A percentile compares a stretch with the other conserved stretches of the same genome.
These are phyloP conservation scores for Meloidogyne exigua DNA, from an alignment of 1,140 invertebrate genomes.

Conservation along the genomic window DNA sequence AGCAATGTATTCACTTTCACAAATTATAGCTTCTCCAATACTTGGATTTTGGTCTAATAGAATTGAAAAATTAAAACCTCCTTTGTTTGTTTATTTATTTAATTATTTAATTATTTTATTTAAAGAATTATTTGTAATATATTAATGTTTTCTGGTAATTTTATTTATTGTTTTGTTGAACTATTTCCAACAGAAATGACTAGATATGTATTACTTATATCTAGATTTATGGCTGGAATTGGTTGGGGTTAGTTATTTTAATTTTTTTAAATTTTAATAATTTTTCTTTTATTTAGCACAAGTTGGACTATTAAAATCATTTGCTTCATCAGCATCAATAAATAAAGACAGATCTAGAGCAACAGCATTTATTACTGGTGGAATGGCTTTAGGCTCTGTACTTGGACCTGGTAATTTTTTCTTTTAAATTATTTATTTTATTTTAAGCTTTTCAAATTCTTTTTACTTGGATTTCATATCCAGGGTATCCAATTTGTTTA, in stretches of 20 bases:
- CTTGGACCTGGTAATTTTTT: constrained; percentile 53
- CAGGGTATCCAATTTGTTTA: constrained; percentile 16
- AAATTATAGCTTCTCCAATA: constrained; percentile 32
- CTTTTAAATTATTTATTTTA: not conserved
- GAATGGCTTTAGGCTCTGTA: constrained; percentile 65
- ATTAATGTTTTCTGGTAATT: constrained; percentile 35
- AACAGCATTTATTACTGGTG: constrained; percentile 64
- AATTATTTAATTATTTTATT: not conserved
- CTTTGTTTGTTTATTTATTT: constrained; percentile 13
- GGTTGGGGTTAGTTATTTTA: constrained; percentile 28
- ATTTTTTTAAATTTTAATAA: no score
- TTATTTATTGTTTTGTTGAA: constrained; percentile 32
- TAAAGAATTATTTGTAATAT: constrained; percentile 31
- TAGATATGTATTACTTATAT: constrained; percentile 34
- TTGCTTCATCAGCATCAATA: constrained; percentile 31
- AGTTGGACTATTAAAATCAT: constrained; percentile 35
- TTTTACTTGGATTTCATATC: constrained; percentile 36
- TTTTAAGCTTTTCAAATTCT: constrained; percentile 34
- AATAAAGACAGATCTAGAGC: constrained; percentile 36
- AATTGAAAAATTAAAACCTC: constrained; percentile 25
- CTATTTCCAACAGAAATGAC: constrained; percentile 9
- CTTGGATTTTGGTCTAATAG: constrained; percentile 34
- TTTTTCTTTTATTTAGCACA: constrained; percentile 6
- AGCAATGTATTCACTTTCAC: constrained; percentile 29
- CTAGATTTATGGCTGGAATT: constrained; percentile 42